These are phyloP conservation scores for Bombyx mori DNA, from an alignment of 1,140 invertebrate genomes.

Conservation along the genomic window ASM3026992v2 NC_085119.1:9794501-9795000, in stretches of 20 bases:
- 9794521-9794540: too few relatives aligned
- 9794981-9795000: too few relatives aligned
- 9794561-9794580: too few relatives aligned
- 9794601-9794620: too few relatives aligned
- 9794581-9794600: too few relatives aligned
- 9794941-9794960: too few relatives aligned
- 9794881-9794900: background rate
- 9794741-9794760: conserved; percentile 10
- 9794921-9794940: too few relatives aligned
- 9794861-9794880: conserved; percentile 3
- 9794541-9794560: too few relatives aligned
- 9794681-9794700: background rate
- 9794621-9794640: too few relatives aligned
- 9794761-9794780: conserved; percentile 13
- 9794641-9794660: too few relatives aligned
- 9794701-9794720: conserved; percentile 16
- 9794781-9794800: conserved; percentile 34
- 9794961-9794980: too few relatives aligned
- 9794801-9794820: conserved; percentile 41
- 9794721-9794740: conserved; percentile 30
- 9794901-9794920: too few relatives aligned
- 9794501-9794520: background rate
- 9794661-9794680: background rate
- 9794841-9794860: conserved; percentile 23
- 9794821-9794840: conserved; percentile 27